These are phyloP conservation scores for Tragelaphus imberbis DNA, from an alignment of 2,113 vertebrate species.

Conservation along the genomic window DNA sequence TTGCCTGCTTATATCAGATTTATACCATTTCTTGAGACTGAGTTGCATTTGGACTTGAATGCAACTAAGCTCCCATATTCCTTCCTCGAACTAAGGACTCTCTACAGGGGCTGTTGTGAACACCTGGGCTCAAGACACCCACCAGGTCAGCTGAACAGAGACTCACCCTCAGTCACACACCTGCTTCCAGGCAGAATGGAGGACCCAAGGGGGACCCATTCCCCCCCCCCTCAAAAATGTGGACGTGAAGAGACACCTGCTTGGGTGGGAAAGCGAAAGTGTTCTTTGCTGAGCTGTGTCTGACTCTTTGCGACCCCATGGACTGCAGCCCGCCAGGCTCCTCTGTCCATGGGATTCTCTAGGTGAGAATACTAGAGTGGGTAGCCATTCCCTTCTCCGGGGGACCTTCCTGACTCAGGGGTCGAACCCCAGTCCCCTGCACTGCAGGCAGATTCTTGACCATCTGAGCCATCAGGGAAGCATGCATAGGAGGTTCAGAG, in stretches of 20 bases:
- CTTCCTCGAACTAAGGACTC: not conserved
- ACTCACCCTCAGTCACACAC: not conserved
- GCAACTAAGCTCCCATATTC: not conserved
- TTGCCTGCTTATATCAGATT: not conserved
- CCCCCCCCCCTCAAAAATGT: not conserved
- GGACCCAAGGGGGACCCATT: not conserved
- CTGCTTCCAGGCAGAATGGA: not conserved
- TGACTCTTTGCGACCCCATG: not conserved
- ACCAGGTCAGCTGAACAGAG: not conserved
- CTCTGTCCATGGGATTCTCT: not conserved
- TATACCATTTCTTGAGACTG: not conserved
- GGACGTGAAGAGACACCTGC: not conserved
- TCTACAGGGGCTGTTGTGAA: too few relatives aligned
- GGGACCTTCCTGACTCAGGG: not conserved
- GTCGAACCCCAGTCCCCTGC: fast-evolving
- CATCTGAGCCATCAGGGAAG: not conserved
- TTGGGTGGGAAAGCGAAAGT: fast-evolving
- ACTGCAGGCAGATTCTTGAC: not conserved
- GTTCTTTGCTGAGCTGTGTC: not conserved
- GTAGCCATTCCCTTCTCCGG: not conserved
- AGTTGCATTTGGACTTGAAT: not conserved
- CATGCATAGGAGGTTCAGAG: too few relatives aligned
- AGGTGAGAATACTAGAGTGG: not conserved
- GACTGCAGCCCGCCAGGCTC: not conserved
- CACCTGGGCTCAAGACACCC: too few relatives aligned